phyloP scores from a whole-genome alignment of 2,888 invertebrate genomes.

The Aphidoletes aphidimyza region DNA sequence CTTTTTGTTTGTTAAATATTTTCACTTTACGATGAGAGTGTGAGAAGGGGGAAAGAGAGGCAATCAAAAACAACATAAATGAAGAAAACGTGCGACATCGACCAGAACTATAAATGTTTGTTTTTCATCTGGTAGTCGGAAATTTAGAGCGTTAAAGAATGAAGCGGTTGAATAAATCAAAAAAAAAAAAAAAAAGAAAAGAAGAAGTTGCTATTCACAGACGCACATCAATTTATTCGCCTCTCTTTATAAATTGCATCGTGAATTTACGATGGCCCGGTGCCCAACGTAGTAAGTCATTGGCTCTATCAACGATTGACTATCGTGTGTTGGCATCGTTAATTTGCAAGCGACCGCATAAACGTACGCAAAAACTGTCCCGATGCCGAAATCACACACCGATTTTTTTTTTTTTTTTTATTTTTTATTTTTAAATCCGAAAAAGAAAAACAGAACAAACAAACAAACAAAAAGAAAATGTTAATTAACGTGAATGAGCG shows the following conservation, averaged over 20 bases:
- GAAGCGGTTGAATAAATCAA: slow-evolving; percentile 30
- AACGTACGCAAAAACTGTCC: background rate
- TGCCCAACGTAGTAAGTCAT: slow-evolving; percentile 34
- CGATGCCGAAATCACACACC: background rate
- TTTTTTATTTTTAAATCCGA: no score
- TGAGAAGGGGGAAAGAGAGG: no score
- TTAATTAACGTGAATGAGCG: slow-evolving; percentile 49
- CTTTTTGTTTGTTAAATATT: slow-evolving; percentile 12
- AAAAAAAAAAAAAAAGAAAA: background rate
- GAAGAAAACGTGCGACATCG: slow-evolving; percentile 31
- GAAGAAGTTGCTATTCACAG: background rate
- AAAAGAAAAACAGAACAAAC: no score
- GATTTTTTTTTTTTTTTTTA: slow-evolving; percentile 16
- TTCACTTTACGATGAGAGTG: background rate
- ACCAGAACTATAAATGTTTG: background rate
- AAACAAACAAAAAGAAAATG: no score
- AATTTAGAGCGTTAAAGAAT: slow-evolving; percentile 1
- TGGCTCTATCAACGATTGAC: no score
- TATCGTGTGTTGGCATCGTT: slow-evolving; percentile 48
- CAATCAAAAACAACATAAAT: background rate
- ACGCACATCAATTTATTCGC: slow-evolving; percentile 22
- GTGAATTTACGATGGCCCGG: slow-evolving; percentile 12
- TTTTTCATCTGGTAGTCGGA: background rate
- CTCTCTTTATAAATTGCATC: no score
- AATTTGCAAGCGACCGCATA: background rate